Evolutionary conservation across 2,797 vertebrate genomes (phyloP).

Genomic region (Enteromius unitaeniatus): DNA sequence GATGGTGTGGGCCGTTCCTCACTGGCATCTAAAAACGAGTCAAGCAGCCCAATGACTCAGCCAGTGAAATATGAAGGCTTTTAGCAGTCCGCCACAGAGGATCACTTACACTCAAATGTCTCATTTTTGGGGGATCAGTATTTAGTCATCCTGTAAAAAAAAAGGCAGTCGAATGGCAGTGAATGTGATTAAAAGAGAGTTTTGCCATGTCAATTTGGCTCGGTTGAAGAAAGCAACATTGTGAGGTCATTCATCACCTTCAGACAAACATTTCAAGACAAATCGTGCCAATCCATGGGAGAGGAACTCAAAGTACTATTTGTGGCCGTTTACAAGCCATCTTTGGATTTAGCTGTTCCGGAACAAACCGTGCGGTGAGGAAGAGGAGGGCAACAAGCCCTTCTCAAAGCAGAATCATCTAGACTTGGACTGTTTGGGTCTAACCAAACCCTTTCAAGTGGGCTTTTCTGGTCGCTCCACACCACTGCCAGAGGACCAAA

Average conservation of each 20-base stretch:
- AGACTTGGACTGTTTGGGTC: constrained; percentile 48
- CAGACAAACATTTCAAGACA: constrained; percentile 8
- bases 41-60: constrained; percentile 49
- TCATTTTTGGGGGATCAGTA: constrained; percentile 23
- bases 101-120: constrained; percentile 43
- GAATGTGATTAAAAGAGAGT: constrained; percentile 23
- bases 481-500: constrained; percentile 11
- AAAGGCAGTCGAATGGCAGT: background rate
- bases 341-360: constrained; percentile 39
- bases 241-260: background rate
- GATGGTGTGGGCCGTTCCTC: too few species aligned
- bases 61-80: constrained; percentile 42
- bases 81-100: constrained; percentile 47
- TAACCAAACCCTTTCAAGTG: constrained; percentile 58
- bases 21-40: constrained; percentile 17
- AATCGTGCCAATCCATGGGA: background rate
- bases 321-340: constrained; percentile 27
- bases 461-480: constrained; percentile 8
- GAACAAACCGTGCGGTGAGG: constrained; percentile 24
- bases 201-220: constrained; percentile 23
- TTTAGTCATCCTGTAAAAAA: constrained; percentile 37
- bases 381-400: constrained; percentile 20
- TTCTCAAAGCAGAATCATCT: constrained; percentile 36
- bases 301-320: constrained; percentile 11
- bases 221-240: background rate